Evolutionary conservation across 2,797 vertebrate species (phyloP).

Genomic region (Spinus olivaceus): DNA sequence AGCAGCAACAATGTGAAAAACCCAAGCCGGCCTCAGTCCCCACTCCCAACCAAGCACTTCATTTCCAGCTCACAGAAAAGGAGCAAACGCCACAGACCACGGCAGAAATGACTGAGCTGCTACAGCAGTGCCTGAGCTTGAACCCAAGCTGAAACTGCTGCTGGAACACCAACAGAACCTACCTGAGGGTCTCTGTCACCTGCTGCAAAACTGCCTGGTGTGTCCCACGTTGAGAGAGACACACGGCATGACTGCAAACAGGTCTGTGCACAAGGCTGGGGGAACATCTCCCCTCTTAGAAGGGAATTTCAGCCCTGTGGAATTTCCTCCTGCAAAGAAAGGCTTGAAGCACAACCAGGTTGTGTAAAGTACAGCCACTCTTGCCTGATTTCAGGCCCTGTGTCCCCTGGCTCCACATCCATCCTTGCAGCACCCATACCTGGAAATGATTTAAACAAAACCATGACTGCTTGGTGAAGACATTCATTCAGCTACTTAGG

Average conservation of each 20-base stretch:
- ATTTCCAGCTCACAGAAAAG: background rate
- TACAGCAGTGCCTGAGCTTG: background rate
- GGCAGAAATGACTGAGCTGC: background rate
- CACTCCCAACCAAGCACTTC: background rate
- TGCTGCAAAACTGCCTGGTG: rapidly evolving
- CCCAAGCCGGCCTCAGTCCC: background rate
- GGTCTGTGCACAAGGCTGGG: background rate
- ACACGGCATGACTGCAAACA: rapidly evolving
- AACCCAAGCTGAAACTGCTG: background rate
- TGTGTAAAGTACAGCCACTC: background rate
- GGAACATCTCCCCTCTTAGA: background rate
- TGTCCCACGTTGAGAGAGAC: background rate
- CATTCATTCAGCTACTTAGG: background rate
- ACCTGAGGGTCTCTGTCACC: background rate
- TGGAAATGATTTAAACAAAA: background rate
- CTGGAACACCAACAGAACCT: background rate
- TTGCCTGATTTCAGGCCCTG: background rate
- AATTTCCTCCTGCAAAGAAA: background rate
- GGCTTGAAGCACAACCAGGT: background rate
- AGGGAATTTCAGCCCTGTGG: background rate
- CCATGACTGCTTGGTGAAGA: background rate
- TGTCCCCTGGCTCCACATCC: background rate
- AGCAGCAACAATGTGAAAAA: background rate
- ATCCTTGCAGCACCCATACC: background rate
- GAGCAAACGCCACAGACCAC: background rate